phyloP scores from a whole-genome alignment of 37 sponge, comb jelly and placozoan species.

The Oopsacas minuta region DNA sequence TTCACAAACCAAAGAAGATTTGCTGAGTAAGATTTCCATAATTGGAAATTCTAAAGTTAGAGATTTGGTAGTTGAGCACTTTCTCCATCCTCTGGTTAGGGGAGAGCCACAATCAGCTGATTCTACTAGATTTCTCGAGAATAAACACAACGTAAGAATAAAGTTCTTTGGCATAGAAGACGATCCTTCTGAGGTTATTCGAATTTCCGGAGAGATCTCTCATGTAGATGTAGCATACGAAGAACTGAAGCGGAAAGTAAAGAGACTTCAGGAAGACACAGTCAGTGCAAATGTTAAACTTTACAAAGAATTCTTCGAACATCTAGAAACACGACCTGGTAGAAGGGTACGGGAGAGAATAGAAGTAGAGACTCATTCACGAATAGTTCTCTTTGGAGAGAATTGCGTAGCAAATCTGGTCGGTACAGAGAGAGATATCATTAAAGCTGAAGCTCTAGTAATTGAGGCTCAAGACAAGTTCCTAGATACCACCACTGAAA shows the following conservation, averaged over 20 bases:
- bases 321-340: not conserved
- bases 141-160: not conserved
- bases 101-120: not conserved
- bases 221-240: not conserved
- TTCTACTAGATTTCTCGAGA: not conserved
- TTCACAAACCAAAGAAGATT: not conserved
- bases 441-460: not conserved
- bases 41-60: not conserved
- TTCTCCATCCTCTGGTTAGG: not conserved
- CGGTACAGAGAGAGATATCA: not conserved
- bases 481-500: not conserved
- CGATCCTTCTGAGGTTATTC: slow-evolving; percentile 6
- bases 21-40: not conserved
- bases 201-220: not conserved
- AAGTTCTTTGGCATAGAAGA: slow-evolving; percentile 3
- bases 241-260: not conserved
- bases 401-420: not conserved
- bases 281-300: not conserved
- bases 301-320: not conserved
- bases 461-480: slow-evolving; percentile 6
- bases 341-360: not conserved
- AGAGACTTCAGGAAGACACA: not conserved
- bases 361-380: not conserved
- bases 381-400: not conserved
- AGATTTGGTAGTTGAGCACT: not conserved